Percentiles rank a stretch among this genome's conserved stretches.
phyloP scores from a whole-genome alignment of 2,797 vertebrate species.

The Ptychobarbus kaznakovi region DNA sequence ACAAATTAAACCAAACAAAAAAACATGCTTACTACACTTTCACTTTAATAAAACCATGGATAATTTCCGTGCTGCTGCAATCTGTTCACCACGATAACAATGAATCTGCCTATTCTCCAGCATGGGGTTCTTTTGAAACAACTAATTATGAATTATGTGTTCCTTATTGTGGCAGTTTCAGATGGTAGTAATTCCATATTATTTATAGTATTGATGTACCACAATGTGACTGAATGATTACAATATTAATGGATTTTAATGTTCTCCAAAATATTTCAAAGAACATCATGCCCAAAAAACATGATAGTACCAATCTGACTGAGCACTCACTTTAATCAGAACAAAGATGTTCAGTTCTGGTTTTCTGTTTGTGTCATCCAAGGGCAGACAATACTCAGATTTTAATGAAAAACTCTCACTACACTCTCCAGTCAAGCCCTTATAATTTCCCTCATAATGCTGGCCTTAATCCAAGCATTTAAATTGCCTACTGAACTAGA shows the following conservation, averaged over 20 bases:
- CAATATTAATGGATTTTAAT: not conserved
- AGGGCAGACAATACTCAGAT: not conserved
- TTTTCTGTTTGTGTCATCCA: not conserved
- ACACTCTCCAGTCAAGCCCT: not conserved
- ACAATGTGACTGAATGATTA: not conserved
- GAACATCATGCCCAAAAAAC: not conserved
- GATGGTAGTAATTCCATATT: not conserved
- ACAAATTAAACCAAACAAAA: not conserved
- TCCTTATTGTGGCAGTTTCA: not conserved
- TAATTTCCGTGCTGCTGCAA: not conserved
- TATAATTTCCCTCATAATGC: not conserved
- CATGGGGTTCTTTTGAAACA: not conserved
- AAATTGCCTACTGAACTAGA: conserved; percentile 32
- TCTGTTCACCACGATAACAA: not conserved
- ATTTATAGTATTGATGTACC: not conserved
- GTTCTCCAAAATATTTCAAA: not conserved
- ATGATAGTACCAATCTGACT: not conserved
- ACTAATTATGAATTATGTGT: not conserved
- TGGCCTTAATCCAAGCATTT: conserved; percentile 29
- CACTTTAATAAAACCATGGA: not conserved
- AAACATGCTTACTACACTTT: too few species aligned
- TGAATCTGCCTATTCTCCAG: not conserved
- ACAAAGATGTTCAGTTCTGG: not conserved
- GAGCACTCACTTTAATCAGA: not conserved
- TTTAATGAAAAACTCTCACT: not conserved